A percentile compares a stretch with the other conserved stretches of the same genome.
Evolutionary conservation across 2,888 invertebrate genomes (phyloP).

Genomic region (Drosophila colorata): DNA sequence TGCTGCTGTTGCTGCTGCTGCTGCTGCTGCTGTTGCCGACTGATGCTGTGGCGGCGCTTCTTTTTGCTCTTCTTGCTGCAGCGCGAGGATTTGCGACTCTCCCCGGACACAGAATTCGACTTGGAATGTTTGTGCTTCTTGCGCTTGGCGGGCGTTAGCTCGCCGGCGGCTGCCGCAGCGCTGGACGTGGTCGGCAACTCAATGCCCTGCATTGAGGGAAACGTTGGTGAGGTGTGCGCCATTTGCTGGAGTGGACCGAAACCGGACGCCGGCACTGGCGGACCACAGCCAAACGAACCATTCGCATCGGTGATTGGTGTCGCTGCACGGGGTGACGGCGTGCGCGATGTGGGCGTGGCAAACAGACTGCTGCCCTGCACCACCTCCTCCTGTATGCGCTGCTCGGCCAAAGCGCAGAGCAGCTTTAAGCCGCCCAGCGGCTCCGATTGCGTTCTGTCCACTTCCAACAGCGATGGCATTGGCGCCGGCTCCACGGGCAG

Average conservation of each 20-base stretch:
- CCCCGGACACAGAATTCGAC: constrained; percentile 66
- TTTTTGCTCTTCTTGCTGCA: constrained; percentile 85
- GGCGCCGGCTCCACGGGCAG: constrained; percentile 19
- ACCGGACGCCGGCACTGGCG: constrained; percentile 7
- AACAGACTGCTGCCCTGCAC: constrained; percentile 74
- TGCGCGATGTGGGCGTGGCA: constrained; percentile 65
- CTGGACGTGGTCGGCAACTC: constrained; percentile 75
- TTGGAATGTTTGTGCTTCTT: constrained; percentile 86
- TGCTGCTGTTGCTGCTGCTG: constrained; percentile 54
- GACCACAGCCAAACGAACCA: constrained; percentile 9
- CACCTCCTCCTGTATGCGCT: constrained; percentile 90
- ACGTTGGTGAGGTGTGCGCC: constrained; percentile 52
- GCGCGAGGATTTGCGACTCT: constrained; percentile 74
- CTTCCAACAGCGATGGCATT: constrained; percentile 32
- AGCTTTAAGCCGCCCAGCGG: constrained; percentile 89
- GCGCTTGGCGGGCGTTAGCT: constrained; percentile 75
- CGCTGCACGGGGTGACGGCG: constrained; percentile 54
- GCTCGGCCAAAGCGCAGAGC: constrained; percentile 93
- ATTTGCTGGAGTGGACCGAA: constrained; percentile 39
- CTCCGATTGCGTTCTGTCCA: constrained; percentile 59
- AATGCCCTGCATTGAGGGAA: constrained; percentile 82
- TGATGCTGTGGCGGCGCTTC: constrained; percentile 78
- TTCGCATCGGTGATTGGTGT: constrained; percentile 19
- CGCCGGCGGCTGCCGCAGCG: constrained; percentile 15
- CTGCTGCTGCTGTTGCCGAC: constrained; percentile 51